Conservation (phyloP, 2,888 invertebrate species). For the Hirtodrosophila confusa region DNA sequence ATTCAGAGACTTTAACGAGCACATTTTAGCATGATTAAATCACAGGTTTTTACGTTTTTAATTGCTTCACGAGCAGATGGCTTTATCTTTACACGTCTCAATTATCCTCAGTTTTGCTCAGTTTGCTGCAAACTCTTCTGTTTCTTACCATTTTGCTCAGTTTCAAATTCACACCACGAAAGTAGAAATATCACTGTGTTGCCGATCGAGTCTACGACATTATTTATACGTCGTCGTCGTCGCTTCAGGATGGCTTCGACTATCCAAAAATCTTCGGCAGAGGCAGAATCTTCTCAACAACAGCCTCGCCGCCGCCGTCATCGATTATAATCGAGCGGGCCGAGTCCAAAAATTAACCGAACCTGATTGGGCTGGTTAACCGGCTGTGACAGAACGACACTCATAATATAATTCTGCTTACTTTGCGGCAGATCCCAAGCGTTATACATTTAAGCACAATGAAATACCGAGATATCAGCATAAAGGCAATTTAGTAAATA, state of each 20-base stretch:
- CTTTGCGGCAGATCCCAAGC: constrained; percentile 42
- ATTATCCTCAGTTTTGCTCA: constrained; percentile 63
- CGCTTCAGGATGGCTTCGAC: constrained; percentile 75
- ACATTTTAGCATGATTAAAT: constrained; percentile 3
- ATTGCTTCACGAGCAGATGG: constrained; percentile 14
- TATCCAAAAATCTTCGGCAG: constrained; percentile 48
- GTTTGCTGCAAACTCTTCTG: neutral
- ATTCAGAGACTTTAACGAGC: neutral
- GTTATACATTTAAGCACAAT: constrained; percentile 70
- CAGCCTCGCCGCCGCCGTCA: constrained; percentile 30
- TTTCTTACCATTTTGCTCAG: constrained; percentile 79
- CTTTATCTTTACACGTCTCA: constrained; percentile 17
- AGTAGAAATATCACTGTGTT: constrained; percentile 81
- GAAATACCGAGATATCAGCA: constrained; percentile 35
- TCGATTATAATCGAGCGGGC: constrained; percentile 28
- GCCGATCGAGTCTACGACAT: constrained; percentile 72
- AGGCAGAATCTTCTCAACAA: constrained; percentile 74
- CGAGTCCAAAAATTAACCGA: constrained; percentile 52
- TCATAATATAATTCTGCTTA: constrained; percentile 69
- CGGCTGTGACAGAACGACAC: constrained; percentile 76
- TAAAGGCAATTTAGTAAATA: constrained; percentile 42
- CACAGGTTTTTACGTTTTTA: constrained; percentile 4
- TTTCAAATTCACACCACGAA: constrained; percentile 80
- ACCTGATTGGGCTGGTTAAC: constrained; percentile 78
- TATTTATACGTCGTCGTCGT: constrained; percentile 78